Percentiles rank a stretch among this genome's conserved stretches.
Conservation (phyloP, 2,888 invertebrate species). For the Andrena fulva region DNA sequence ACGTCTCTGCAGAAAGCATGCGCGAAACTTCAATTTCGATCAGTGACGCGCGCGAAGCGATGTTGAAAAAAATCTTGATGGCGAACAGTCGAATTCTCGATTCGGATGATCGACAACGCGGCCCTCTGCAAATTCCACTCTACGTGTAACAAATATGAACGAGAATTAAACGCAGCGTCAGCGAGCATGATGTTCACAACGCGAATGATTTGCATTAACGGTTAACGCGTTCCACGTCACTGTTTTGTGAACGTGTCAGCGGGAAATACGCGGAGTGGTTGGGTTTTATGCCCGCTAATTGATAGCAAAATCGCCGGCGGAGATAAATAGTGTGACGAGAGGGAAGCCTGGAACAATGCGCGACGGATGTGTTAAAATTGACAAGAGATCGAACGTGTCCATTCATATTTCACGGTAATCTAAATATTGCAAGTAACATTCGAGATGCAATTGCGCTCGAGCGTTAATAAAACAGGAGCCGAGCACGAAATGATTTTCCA, state of each 20-base stretch:
- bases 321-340: conserved; percentile 15
- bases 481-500: neutral
- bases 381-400: neutral
- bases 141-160: conserved; percentile 28
- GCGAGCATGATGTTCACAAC: conserved; percentile 15
- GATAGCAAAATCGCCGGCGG: conserved; percentile 29
- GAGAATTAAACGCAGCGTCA: conserved; percentile 30
- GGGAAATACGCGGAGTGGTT: conserved; percentile 4
- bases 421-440: too few relatives aligned
- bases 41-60: neutral
- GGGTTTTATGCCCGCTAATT: conserved; percentile 36
- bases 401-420: conserved; percentile 1
- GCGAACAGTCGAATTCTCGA: conserved; percentile 1
- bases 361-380: neutral
- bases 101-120: conserved; percentile 9
- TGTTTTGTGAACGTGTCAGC: neutral
- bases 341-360: neutral
- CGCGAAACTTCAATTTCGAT: neutral
- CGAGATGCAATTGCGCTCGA: neutral
- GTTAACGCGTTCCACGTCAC: conserved; percentile 23
- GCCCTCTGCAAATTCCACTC: neutral
- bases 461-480: neutral
- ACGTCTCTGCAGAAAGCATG: too few relatives aligned
- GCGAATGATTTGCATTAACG: conserved; percentile 49
- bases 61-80: neutral